Evolutionary conservation across 2,797 vertebrate genomes (phyloP), one percentile per base, ranked within the genome.

Genomic region (Enteromius anoplus): DNA sequence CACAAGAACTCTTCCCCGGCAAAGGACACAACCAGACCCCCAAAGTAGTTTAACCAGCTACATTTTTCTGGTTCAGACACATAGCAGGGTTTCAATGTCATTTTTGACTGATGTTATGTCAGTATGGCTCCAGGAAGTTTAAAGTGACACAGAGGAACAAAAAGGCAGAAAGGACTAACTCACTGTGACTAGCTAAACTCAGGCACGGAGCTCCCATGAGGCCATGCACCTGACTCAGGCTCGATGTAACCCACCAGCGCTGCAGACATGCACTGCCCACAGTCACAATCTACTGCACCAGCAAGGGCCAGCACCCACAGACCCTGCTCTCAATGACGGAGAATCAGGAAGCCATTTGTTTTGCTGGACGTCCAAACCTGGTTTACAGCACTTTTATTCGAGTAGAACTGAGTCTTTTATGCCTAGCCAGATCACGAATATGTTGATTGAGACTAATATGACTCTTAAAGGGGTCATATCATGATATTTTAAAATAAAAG

Each of bases 171-270:
- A 68, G 60, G 64, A 82, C 72, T 76, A 47, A 58, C 73, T 77
- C 81, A 83, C 81, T 83, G 73, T 83, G 73, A 83, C 64, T 21
- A 68, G 72, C 62, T 65, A 77, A 77, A 70, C 68, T 62, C 51
- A 70, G 66, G 66, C 66, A 58, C 45, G 19, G 55, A 73, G 29
- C 40, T 62, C 55, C 69, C 12, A 37, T 64, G 68, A 81, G 69
- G 40, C 58, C 42, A 73, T 12, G 23, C 42, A 81, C 29, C n/a
- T 76, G 91, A 88, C 85, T 83, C 85, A 70, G 82, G 79, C 81
- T 64, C 76, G 76, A 68, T 76, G 29, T 87, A 88, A 90, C 71
- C 88, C 91, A 94, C 93, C 93, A 93, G 93, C 93, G 91, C 72
- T 83, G 85, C 81, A 87, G 84, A 89, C 87, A 89, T 51, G 71